Base-by-base conservation (phyloP, 2,113 vertebrate genomes). In the Oreotrochilus melanogaster region DNA sequence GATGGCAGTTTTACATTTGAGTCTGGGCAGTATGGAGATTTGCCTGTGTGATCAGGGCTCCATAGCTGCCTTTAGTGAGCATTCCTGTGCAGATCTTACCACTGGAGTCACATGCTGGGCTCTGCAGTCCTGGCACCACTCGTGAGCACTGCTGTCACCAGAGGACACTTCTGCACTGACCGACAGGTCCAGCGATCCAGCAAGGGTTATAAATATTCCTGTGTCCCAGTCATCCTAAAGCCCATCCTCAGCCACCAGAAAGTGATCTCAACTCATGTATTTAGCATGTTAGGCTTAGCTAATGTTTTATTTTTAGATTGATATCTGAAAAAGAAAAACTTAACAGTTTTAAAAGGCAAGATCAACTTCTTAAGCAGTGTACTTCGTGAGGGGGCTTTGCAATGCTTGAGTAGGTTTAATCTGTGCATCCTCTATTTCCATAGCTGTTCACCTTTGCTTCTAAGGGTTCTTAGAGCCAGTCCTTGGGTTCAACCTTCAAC, bases 231-330 rank as follows among this genome's bases (percentile, higher is more conserved):
- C 86, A 76, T 51, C 82, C 86, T 71, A 80, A 93, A 93, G 91
- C 80, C 69, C 76, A 74, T 64, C 73, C 80, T 93, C 90, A 88
- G n/a, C 15, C 86, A 67, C n/a, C 61, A 72, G 92, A 70, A 93
- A 87, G 83, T 86, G 94, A 97, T 19, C 83, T 96, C 93, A 96
- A 92, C 94, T 95, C 61, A 31, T 94, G 88, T 60, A 93, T 93
- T 96, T 86, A 95, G 88, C 86, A 61, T 91, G 72, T 91, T 78
- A 57, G 57, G 53, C 65, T 93, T 86, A 96, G 70, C 42, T 89
- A 74, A 84, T 56, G n/a, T 18, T 78, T 78, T 95, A 92, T 95
- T 95, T 95, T 93, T 93, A 92, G 93, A 53, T 8, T 67, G 53
- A 30, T 86, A 11, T 66, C 78, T 83, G 67, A 69, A 88, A 80